Evolutionary conservation across 2,888 invertebrate species (phyloP), one percentile per base, ranked within the genome.

Genomic region (Latrodectus hesperus): DNA sequence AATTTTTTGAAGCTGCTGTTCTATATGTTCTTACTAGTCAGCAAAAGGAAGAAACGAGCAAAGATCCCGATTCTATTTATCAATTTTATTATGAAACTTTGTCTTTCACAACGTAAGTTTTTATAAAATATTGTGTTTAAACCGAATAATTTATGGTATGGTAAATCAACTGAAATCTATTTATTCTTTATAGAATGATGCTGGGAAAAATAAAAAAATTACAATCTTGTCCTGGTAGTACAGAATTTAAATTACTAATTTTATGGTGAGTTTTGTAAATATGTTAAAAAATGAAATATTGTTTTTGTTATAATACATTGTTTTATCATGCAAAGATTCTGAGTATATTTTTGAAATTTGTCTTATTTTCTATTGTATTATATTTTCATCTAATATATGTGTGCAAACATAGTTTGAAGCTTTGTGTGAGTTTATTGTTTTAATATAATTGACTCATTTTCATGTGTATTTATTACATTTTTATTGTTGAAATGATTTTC

Each of bases 21-120:
- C 71, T 88, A 22, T 84, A 83, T 52, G 83, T 88, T 74, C 67
- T 88, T n/a, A 88, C 88, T 84, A 84, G 88, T 88, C 83, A 80
- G 67, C 88, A 88, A 52, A 83, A 70, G 55, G 88, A 88, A 84
- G 79, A 80, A 75, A 77, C 71, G 51, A 84, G 70, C 38, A 88
- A 88, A 80, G 84, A 88, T 79, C 75, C 80, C 14, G 75, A 84
- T 55, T 38, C 79, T 55, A 76, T 84, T 14, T 88, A 84, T 76
- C 75, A 80, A 51, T 78, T 88, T 75, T 88, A 88, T 26, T 17
- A 65, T 52, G 79, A 76, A 67, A 88, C 88, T 1, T 49, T 88
- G n/a, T 80, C 75, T 53, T 84, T 79, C 64, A 74, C 79, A 17
- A 51, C n/a, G 88, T 88, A 88, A 71, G 79, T 88, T 14, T 60